Conservation (phyloP, 2,113 vertebrate species). For the Grammomys surdaster region DNA sequence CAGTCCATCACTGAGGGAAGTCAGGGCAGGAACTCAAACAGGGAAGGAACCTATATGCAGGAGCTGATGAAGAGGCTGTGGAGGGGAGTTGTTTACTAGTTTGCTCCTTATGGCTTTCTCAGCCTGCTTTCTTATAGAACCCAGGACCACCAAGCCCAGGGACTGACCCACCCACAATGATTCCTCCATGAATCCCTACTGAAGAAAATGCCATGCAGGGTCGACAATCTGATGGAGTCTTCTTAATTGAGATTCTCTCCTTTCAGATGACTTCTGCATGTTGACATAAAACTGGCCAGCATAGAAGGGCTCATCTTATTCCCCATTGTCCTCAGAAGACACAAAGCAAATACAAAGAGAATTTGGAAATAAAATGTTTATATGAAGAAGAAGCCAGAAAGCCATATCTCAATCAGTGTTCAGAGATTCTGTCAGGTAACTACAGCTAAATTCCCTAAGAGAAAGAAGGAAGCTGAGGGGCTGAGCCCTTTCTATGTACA, state of each 20-base stretch:
- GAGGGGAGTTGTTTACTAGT: not conserved
- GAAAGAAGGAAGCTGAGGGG: not conserved
- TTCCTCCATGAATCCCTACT: not conserved
- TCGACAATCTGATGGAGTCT: not conserved
- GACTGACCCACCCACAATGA: not conserved
- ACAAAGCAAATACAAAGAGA: not conserved
- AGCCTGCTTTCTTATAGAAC: not conserved
- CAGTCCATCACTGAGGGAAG: not conserved
- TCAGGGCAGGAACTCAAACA: not conserved
- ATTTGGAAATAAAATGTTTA: constrained; percentile 18
- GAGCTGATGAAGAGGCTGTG: not conserved
- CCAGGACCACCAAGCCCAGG: not conserved
- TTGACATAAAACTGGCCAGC: not conserved
- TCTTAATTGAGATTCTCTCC: not conserved
- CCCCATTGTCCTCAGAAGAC: not conserved
- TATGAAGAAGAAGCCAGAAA: not conserved
- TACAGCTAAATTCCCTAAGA: not conserved
- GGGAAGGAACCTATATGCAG: not conserved
- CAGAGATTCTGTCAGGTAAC: not conserved
- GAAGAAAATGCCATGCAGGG: not conserved
- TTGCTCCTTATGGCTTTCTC: not conserved
- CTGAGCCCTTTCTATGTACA: not conserved
- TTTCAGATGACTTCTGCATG: not conserved
- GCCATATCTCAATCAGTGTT: not conserved
- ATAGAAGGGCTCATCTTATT: not conserved